A percentile compares a stretch with the other conserved stretches of the same genome.
phyloP scores from a whole-genome alignment of 2,113 vertebrate species.

The Cinclus mexicanus region DNA sequence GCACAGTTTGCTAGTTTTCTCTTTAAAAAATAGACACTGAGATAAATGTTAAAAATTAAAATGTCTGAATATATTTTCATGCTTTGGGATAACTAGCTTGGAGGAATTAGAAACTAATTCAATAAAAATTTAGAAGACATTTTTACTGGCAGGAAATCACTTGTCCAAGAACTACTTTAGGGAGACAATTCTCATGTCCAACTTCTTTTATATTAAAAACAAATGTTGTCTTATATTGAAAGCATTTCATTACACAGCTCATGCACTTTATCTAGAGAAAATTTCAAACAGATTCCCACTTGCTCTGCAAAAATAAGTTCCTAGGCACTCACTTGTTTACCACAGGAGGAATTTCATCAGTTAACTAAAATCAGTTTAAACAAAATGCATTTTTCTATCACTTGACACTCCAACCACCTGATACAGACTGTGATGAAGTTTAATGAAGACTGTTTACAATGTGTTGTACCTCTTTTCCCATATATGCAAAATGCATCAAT shows the following conservation, averaged over 20 bases:
- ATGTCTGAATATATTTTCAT: slow-evolving; percentile 49
- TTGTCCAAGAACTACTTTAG: slow-evolving; percentile 44
- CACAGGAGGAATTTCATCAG: slow-evolving; percentile 61
- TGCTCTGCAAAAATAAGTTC: slow-evolving; percentile 65
- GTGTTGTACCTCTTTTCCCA: slow-evolving; percentile 51
- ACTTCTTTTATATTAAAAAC: slow-evolving; percentile 74
- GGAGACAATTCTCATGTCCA: slow-evolving; percentile 61
- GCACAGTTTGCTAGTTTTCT: not conserved
- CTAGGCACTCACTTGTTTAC: slow-evolving; percentile 46
- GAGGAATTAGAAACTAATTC: slow-evolving; percentile 50
- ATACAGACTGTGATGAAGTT: slow-evolving; percentile 59
- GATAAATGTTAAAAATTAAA: slow-evolving; percentile 42
- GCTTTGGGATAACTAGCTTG: slow-evolving; percentile 31
- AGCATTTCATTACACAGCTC: slow-evolving; percentile 67
- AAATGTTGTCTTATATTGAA: slow-evolving; percentile 71
- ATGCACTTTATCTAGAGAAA: slow-evolving; percentile 71
- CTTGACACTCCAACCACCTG: slow-evolving; percentile 59
- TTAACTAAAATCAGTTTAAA: slow-evolving; percentile 71
- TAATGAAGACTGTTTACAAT: slow-evolving; percentile 57
- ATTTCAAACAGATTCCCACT: slow-evolving; percentile 76
- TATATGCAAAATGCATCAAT: slow-evolving; percentile 14
- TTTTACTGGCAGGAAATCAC: slow-evolving; percentile 70
- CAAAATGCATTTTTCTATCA: slow-evolving; percentile 68
- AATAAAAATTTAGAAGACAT: slow-evolving; percentile 58
- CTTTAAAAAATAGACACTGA: slow-evolving; percentile 9